Percentiles rank a stretch among this genome's conserved stretches.
Evolutionary conservation across 35 echinoderm and acorn worm genomes (phyloP).

Genomic region (Eucidaris tribuloides): DNA sequence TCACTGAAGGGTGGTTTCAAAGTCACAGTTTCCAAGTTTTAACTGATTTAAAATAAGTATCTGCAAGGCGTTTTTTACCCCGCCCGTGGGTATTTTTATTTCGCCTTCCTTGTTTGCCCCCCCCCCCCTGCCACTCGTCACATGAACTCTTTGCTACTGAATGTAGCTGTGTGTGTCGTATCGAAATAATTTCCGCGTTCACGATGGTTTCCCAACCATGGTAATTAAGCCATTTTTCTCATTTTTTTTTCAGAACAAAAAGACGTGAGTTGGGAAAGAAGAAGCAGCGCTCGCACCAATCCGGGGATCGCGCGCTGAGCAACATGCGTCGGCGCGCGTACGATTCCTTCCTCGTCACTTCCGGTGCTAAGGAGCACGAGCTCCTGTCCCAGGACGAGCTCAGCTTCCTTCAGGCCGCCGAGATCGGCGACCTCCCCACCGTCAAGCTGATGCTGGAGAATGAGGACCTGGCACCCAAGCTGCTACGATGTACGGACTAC

Average conservation of each 20-base stretch:
- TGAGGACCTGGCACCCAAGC: slow-evolving; percentile 25
- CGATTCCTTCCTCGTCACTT: slow-evolving; percentile 44
- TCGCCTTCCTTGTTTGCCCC: too few species aligned
- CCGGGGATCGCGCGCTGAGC: slow-evolving; percentile 23
- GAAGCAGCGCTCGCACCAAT: background rate
- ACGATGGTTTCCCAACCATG: too few species aligned
- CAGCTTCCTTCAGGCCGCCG: slow-evolving; percentile 30
- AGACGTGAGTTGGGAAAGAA: background rate
- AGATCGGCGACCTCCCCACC: slow-evolving; percentile 70
- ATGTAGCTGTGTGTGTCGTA: too few species aligned
- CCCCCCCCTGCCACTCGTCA: too few species aligned
- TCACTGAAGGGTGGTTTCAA: too few species aligned
- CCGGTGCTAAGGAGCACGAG: slow-evolving; percentile 45
- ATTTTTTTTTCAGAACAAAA: slow-evolving; percentile 10
- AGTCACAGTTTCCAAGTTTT: too few species aligned
- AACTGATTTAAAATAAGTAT: too few species aligned
- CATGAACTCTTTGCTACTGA: too few species aligned
- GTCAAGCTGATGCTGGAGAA: slow-evolving; percentile 53
- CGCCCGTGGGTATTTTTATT: too few species aligned
- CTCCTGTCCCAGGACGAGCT: slow-evolving; percentile 52
- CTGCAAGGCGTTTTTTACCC: too few species aligned
- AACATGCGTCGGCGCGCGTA: slow-evolving; percentile 53
- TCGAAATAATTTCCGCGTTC: too few species aligned
- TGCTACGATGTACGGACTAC: slow-evolving; percentile 75
- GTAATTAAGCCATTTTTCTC: too few species aligned